phyloP scores from a whole-genome alignment of 2,888 invertebrate genomes.

The Macropis europaea region DNA sequence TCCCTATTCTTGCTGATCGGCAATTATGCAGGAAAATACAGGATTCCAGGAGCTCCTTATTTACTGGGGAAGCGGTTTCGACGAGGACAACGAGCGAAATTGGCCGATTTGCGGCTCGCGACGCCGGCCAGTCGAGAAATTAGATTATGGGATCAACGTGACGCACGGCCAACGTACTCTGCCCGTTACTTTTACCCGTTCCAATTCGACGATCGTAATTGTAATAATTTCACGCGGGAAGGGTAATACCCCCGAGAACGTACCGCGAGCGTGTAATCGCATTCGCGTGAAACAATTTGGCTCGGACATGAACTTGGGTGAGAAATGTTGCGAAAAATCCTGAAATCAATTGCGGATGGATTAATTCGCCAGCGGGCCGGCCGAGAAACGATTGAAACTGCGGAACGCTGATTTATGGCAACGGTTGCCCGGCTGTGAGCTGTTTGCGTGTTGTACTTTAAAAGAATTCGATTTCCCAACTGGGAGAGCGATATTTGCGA shows the following conservation, averaged over 20 bases:
- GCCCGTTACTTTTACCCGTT: conserved; percentile 50
- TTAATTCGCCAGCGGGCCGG: no score
- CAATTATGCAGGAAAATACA: conserved; percentile 21
- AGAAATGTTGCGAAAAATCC: no score
- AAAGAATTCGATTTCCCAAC: no score
- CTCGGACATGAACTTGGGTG: no score
- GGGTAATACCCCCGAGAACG: conserved; percentile 15
- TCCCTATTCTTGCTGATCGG: conserved; percentile 4
- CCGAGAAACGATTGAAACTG: no score
- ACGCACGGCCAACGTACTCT: conserved; percentile 12
- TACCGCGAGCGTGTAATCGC: conserved; percentile 10
- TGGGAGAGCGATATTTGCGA: no score
- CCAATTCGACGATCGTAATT: conserved; percentile 45
- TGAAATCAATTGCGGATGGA: no score
- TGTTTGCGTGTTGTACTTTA: no score
- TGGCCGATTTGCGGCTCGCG: conserved; percentile 38
- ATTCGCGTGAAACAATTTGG: conserved; percentile 22
- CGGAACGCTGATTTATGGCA: no score
- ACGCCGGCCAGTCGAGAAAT: conserved; percentile 35
- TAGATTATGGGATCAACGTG: conserved; percentile 54
- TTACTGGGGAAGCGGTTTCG: background rate
- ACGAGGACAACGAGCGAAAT: conserved; percentile 31
- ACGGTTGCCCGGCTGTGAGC: no score
- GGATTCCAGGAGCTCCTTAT: conserved; percentile 23
- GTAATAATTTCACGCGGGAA: conserved; percentile 40